phyloP scores from a whole-genome alignment of 2,113 vertebrate species.

The Speoplatyrhinus poulsoni region DNA sequence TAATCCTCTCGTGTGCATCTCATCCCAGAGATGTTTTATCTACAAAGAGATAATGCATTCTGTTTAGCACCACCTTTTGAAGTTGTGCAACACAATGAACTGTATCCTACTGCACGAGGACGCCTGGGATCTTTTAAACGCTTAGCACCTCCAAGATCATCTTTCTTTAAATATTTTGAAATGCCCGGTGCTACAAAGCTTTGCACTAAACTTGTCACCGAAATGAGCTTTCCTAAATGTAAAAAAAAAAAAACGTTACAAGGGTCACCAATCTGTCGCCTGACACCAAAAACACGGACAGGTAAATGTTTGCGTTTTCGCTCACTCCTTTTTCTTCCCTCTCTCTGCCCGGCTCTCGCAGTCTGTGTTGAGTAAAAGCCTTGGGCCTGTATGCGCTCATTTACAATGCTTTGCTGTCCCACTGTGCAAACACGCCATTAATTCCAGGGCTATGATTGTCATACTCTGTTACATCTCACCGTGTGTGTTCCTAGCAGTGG shows the following conservation, averaged over 20 bases:
- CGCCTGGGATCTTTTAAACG: constrained; percentile 10
- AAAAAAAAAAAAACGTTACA: neutral
- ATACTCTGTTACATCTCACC: constrained; percentile 9
- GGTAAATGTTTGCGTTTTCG: constrained; percentile 44
- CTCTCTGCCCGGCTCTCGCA: neutral
- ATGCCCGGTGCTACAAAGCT: neutral
- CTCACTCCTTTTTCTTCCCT: neutral
- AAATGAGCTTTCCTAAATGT: neutral
- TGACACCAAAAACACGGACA: constrained; percentile 28
- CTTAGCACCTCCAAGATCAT: neutral
- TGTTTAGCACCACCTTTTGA: constrained; percentile 41
- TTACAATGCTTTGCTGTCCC: constrained; percentile 34
- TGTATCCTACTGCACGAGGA: constrained; percentile 1
- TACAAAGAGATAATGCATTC: constrained; percentile 33
- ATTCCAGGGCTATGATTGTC: constrained; percentile 58
- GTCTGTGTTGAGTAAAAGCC: constrained; percentile 17
- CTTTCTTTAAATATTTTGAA: constrained; percentile 1
- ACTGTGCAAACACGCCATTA: constrained; percentile 65
- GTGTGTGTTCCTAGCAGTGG: neutral
- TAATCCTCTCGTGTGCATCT: constrained; percentile 25
- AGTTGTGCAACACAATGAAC: constrained; percentile 18
- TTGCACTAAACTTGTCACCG: neutral
- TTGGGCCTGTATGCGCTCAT: constrained; percentile 30
- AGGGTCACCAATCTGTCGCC: neutral
- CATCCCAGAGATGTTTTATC: constrained; percentile 36